A percentile compares a stretch with the other conserved stretches of the same genome.
Evolutionary conservation across 2,888 invertebrate species (phyloP).

Genomic region (Prosapia bicincta): DNA sequence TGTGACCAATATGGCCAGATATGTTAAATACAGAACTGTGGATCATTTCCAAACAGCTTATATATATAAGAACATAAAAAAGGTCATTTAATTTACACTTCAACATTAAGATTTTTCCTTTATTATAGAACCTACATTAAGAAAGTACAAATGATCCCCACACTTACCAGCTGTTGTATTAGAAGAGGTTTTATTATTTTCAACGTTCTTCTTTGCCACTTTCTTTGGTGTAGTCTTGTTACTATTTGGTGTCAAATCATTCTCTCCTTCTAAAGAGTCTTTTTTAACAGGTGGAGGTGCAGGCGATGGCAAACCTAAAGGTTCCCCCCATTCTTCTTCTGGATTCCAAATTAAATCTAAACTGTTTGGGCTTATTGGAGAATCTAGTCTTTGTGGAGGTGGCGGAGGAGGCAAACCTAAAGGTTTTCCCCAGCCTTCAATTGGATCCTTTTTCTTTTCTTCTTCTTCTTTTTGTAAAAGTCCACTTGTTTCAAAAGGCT

Average conservation of each 20-base stretch:
- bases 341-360: conserved; percentile 44
- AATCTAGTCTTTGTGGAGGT: conserved; percentile 36
- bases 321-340: conserved; percentile 78
- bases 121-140: too few relatives aligned
- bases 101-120: too few relatives aligned
- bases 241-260: conserved; percentile 37
- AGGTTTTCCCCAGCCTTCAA: conserved; percentile 66
- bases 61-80: too few relatives aligned
- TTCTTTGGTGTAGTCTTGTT: conserved; percentile 76
- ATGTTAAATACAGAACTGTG: too few relatives aligned
- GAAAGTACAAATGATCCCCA: too few relatives aligned
- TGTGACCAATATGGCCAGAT: too few relatives aligned
- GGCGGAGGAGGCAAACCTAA: conserved; percentile 56
- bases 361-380: conserved; percentile 44
- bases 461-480: conserved; percentile 47
- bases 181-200: conserved; percentile 38
- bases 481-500: conserved; percentile 42
- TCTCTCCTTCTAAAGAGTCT: conserved; percentile 52
- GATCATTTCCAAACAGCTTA: too few relatives aligned
- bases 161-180: conserved; percentile 33
- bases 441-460: conserved; percentile 55
- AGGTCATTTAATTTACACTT: too few relatives aligned
- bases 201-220: conserved; percentile 54
- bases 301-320: conserved; percentile 83
- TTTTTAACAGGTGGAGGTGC: conserved; percentile 58